A percentile compares a stretch with the other conserved stretches of the same genome.
These are phyloP conservation scores for Apocrypta bakeri DNA, from an alignment of 1,140 invertebrate genomes.

Conservation along the genomic window DNA sequence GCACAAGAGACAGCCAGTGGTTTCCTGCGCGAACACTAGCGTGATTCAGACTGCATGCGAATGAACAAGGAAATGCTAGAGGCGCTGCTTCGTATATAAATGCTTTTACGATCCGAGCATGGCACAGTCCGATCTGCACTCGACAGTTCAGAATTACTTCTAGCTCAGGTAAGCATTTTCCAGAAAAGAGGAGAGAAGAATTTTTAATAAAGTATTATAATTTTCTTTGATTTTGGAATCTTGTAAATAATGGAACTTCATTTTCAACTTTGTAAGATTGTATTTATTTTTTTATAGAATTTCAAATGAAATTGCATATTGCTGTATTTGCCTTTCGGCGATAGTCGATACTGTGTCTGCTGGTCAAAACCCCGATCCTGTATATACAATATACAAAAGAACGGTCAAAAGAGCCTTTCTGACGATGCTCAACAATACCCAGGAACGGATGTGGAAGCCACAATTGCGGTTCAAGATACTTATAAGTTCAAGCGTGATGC, in stretches of 20 bases:
- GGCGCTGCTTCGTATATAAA: constrained; percentile 22
- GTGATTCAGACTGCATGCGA: neutral
- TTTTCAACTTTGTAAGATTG: neutral
- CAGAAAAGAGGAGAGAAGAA: neutral
- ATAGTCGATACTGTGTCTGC: neutral
- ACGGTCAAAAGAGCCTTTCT: too few relatives aligned
- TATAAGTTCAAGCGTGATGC: too few relatives aligned
- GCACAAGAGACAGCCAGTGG: neutral
- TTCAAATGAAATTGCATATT: neutral
- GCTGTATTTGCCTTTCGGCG: neutral
- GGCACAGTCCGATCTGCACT: constrained; percentile 5
- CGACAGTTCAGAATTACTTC: neutral
- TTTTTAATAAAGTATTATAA: too few relatives aligned
- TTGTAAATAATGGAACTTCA: too few relatives aligned
- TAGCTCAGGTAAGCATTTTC: neutral
- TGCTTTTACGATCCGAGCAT: neutral
- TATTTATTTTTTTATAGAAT: constrained; percentile 19
- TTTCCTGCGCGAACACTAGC: neutral
- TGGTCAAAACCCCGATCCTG: too few relatives aligned
- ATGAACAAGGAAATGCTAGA: neutral
- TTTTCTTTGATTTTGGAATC: too few relatives aligned
- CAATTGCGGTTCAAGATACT: too few relatives aligned
- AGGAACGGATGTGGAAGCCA: too few relatives aligned
- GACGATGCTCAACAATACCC: too few relatives aligned
- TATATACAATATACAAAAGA: too few relatives aligned